Evolutionary conservation across 2,113 vertebrate genomes (phyloP).

Genomic region (Pantherophis guttatus): DNA sequence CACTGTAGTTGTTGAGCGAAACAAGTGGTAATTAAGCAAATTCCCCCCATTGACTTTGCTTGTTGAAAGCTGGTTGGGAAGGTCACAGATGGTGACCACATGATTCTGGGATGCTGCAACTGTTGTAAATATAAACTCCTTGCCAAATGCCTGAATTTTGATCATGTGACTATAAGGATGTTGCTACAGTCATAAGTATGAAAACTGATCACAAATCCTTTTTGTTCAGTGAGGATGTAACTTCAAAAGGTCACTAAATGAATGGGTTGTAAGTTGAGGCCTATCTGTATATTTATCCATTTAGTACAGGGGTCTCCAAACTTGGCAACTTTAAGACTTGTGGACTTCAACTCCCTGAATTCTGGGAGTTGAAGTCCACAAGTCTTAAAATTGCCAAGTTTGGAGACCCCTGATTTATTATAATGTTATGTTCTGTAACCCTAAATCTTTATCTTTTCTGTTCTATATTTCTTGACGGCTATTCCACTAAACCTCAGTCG

Average conservation of each 20-base stretch:
- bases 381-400: no score
- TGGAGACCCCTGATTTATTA: no score
- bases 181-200: background rate
- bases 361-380: no score
- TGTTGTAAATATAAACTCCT: background rate
- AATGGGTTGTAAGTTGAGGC: background rate
- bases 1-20: background rate
- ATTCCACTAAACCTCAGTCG: background rate
- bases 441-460: background rate
- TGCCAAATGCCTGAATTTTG: background rate
- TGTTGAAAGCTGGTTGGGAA: background rate
- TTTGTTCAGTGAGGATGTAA: no score
- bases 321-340: no score
- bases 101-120: background rate
- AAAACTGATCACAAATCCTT: background rate
- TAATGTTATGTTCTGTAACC: background rate
- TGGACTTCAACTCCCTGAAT: no score
- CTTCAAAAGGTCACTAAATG: no score
- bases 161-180: background rate
- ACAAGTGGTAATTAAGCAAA: background rate
- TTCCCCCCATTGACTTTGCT: background rate
- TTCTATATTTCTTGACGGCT: background rate
- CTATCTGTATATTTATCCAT: background rate
- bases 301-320: background rate
- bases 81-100: background rate